Conservation (phyloP, 2,797 vertebrate species). For the Simalia tracyae region DNA sequence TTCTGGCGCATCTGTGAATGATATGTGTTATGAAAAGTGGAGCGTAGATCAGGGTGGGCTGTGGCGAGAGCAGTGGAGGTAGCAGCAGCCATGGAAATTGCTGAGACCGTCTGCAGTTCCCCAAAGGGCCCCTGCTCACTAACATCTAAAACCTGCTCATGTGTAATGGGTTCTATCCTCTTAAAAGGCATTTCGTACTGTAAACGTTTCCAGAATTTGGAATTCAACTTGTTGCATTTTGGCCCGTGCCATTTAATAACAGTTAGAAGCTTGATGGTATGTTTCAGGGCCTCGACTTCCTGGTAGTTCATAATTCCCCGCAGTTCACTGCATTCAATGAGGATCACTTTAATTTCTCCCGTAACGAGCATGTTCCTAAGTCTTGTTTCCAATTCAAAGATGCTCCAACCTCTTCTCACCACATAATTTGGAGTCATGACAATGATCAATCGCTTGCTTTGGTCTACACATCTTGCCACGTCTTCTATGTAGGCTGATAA, state of each 20-base stretch:
- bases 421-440: constrained; percentile 99
- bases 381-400: constrained; percentile 97
- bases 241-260: constrained; percentile 97
- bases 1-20: constrained; percentile 98
- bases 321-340: constrained; percentile 96
- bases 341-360: constrained; percentile 97
- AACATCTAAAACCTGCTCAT: constrained; percentile 94
- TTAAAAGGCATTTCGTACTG: constrained; percentile 99
- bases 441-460: constrained; percentile 97
- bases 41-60: constrained; percentile 95
- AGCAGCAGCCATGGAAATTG: constrained; percentile 97
- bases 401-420: constrained; percentile 97
- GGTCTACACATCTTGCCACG: constrained; percentile 96
- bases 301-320: constrained; percentile 99
- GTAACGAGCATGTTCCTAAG: constrained; percentile 96
- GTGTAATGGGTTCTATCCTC: constrained; percentile 90
- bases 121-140: constrained; percentile 98
- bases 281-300: constrained; percentile 97
- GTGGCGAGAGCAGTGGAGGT: constrained; percentile 96
- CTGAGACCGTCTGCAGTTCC: constrained; percentile 96
- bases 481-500: constrained; percentile 96
- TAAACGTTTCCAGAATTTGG: constrained; percentile 99
- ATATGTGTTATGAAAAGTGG: constrained; percentile 95
- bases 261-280: constrained; percentile 95
- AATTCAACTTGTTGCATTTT: constrained; percentile 97